phyloP scores from a whole-genome alignment of 2,113 vertebrate genomes.

The Garra rufa region DNA sequence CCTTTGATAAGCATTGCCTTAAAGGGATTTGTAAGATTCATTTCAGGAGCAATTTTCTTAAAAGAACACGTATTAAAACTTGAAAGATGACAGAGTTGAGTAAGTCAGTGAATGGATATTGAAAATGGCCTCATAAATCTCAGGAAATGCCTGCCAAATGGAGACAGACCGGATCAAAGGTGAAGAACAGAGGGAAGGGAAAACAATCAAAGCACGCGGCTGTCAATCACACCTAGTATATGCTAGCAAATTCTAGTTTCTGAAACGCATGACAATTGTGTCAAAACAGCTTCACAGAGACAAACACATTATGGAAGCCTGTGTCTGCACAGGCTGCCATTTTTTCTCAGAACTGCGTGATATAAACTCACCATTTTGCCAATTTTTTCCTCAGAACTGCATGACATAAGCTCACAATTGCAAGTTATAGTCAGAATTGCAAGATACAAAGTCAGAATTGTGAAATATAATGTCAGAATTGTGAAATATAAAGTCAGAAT shows the following conservation, averaged over 20 bases:
- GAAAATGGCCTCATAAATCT: constrained; percentile 5
- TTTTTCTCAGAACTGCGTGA: too few species aligned
- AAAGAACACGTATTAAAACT: not conserved
- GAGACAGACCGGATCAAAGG: not conserved
- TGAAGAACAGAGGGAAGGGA: constrained; percentile 5
- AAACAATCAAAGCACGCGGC: not conserved
- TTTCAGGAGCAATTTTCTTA: constrained; percentile 8
- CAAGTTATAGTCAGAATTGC: too few species aligned
- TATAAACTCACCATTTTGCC: too few species aligned
- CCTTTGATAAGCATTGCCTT: not conserved
- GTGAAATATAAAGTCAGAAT: too few species aligned
- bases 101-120: not conserved
- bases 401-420: too few species aligned
- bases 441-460: too few species aligned
- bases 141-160: constrained; percentile 15
- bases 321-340: too few species aligned
- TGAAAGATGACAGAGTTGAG: not conserved
- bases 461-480: too few species aligned
- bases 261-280: not conserved
- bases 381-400: too few species aligned
- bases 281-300: not conserved
- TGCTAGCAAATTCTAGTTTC: not conserved
- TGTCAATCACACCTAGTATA: constrained; percentile 5
- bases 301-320: too few species aligned
- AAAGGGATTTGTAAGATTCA: not conserved